phyloP scores from a whole-genome alignment of 2,113 vertebrate species.

The Macroglossus sobrinus region DNA sequence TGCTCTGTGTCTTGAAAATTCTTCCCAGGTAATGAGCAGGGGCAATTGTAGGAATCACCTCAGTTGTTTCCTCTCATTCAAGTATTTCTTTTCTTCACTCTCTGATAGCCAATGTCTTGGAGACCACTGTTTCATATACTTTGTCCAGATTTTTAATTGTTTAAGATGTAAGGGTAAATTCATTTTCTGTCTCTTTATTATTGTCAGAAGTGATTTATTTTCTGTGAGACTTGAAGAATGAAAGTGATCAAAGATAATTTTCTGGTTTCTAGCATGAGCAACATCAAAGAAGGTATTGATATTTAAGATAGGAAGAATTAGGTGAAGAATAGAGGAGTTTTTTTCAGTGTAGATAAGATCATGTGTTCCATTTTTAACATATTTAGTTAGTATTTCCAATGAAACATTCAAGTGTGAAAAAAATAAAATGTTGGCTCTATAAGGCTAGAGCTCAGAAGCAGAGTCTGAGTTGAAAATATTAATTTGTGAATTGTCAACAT shows the following conservation, averaged over 20 bases:
- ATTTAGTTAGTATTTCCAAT: not conserved
- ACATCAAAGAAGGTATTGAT: not conserved
- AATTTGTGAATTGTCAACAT: not conserved
- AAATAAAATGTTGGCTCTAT: not conserved
- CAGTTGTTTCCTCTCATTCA: not conserved
- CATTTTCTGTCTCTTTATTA: not conserved
- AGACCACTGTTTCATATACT: not conserved
- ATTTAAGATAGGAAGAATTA: not conserved
- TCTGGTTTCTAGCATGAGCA: not conserved
- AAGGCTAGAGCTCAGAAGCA: not conserved
- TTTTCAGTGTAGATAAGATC: not conserved
- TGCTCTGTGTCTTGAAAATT: not conserved
- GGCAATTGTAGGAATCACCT: not conserved
- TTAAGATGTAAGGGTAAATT: constrained; percentile 7
- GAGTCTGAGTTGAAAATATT: not conserved
- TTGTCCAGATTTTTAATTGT: not conserved
- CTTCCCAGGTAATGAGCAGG: not conserved
- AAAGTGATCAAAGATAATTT: not conserved
- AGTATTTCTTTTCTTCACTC: not conserved
- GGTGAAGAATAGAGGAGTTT: not conserved
- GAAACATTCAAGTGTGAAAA: not conserved
- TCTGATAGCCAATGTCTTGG: not conserved
- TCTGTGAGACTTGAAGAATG: not conserved
- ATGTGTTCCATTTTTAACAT: not conserved
- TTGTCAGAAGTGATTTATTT: constrained; percentile 27